Evolutionary conservation across 2,888 invertebrate species (phyloP).

Genomic region (Teleogryllus oceanicus): DNA sequence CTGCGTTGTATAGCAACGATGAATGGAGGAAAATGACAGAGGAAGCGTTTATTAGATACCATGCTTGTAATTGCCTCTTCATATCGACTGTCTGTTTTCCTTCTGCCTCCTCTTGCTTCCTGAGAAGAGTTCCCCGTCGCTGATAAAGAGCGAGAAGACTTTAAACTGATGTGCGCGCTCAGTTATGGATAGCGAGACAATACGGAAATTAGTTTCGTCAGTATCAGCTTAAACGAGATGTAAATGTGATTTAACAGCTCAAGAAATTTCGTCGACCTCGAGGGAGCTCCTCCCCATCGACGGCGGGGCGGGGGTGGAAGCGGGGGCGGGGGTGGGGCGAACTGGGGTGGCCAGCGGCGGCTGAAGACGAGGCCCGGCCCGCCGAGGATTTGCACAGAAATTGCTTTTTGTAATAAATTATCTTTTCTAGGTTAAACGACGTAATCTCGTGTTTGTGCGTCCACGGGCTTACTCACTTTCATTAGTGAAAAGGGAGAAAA

Average conservation of each 20-base stretch:
- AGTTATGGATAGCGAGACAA: not conserved
- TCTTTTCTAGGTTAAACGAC: constrained; percentile 22
- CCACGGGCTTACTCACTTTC: not conserved
- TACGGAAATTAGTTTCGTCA: constrained; percentile 23
- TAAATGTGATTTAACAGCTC: constrained; percentile 22
- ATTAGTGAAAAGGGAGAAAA: constrained; percentile 20
- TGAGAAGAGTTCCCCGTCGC: not conserved
- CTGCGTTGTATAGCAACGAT: too few species aligned
- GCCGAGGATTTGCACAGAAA: constrained; percentile 23
- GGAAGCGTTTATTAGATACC: too few species aligned
- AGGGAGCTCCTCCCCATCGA: not conserved
- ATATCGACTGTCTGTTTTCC: not conserved
- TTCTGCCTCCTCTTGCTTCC: not conserved
- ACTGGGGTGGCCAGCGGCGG: not conserved
- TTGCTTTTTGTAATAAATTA: constrained; percentile 27
- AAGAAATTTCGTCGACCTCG: constrained; percentile 18
- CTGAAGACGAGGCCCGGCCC: not conserved
- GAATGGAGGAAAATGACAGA: too few species aligned
- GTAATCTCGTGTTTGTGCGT: constrained; percentile 20
- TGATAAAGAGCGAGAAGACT: not conserved
- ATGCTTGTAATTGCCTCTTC: not conserved
- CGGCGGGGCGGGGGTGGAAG: not conserved
- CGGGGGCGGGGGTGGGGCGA: not conserved
- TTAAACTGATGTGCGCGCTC: constrained; percentile 4
- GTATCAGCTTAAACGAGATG: constrained; percentile 24